Evolutionary conservation across 2,888 invertebrate genomes (phyloP).

Genomic region (Microchrysa polita): DNA sequence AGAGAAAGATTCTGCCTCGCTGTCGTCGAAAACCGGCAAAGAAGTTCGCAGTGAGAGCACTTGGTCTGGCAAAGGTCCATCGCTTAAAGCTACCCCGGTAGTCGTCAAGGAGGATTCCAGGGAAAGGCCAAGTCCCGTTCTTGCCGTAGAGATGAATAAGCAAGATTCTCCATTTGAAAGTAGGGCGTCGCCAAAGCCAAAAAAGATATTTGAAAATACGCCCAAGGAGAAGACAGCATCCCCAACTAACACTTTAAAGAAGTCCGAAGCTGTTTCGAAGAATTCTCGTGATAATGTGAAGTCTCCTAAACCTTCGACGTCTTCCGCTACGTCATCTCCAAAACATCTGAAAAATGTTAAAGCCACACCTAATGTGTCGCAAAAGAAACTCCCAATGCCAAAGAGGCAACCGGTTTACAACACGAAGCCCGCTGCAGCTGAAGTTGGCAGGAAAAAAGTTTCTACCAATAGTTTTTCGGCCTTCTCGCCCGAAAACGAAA

Average conservation of each 20-base stretch:
- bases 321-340: constrained; percentile 48
- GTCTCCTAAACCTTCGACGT: constrained; percentile 54
- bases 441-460: constrained; percentile 55
- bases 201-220: constrained; percentile 3
- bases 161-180: constrained; percentile 45
- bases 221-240: constrained; percentile 10
- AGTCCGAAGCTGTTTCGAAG: constrained; percentile 26
- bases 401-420: constrained; percentile 67
- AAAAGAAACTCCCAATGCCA: constrained; percentile 47
- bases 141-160: constrained; percentile 14
- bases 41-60: constrained; percentile 61
- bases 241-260: constrained; percentile 28
- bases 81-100: constrained; percentile 62
- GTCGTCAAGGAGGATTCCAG: constrained; percentile 55
- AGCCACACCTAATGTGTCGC: constrained; percentile 43
- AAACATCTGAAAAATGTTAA: constrained; percentile 49
- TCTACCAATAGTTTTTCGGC: constrained; percentile 60
- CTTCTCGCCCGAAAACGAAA: constrained; percentile 75
- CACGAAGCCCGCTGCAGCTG: constrained; percentile 67
- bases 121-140: constrained; percentile 9
- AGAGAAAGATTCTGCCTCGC: constrained; percentile 62
- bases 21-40: constrained; percentile 58
- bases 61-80: constrained; percentile 64
- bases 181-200: constrained; percentile 7
- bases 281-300: constrained; percentile 54